These are phyloP conservation scores for Acanthurus lineatus DNA, from an alignment of 2,797 vertebrate genomes.

Conservation along the genomic window DNA sequence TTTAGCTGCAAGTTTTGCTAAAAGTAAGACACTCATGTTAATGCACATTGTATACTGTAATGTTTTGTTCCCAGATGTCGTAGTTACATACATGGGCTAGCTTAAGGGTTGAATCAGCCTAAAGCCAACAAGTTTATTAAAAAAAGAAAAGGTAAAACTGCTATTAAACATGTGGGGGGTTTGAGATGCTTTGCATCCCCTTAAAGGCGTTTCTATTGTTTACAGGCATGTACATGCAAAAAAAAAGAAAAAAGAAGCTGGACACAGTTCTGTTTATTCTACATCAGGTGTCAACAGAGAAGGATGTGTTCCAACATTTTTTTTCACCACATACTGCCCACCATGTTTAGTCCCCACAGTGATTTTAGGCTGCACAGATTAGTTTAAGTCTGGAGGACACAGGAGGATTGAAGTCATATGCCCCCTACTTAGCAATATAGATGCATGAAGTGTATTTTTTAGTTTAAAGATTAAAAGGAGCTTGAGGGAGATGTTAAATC, in stretches of 20 bases:
- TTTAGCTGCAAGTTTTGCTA: background rate
- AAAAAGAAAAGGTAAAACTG: background rate
- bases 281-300: background rate
- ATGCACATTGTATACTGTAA: background rate
- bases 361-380: background rate
- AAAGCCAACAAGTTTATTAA: background rate
- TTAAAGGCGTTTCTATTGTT: background rate
- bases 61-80: background rate
- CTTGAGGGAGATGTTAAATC: background rate
- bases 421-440: too few relatives aligned
- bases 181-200: too few relatives aligned
- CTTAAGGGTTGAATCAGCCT: background rate
- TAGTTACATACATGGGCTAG: background rate
- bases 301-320: background rate
- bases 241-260: background rate
- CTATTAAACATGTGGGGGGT: background rate
- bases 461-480: background rate
- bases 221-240: background rate
- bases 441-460: background rate
- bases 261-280: background rate
- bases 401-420: background rate
- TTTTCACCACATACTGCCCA: background rate
- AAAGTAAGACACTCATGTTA: background rate
- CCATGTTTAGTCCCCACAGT: background rate
- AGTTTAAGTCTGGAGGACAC: too few relatives aligned